Evolutionary conservation across 2,797 vertebrate genomes (phyloP).

Genomic region (Anableps anableps): DNA sequence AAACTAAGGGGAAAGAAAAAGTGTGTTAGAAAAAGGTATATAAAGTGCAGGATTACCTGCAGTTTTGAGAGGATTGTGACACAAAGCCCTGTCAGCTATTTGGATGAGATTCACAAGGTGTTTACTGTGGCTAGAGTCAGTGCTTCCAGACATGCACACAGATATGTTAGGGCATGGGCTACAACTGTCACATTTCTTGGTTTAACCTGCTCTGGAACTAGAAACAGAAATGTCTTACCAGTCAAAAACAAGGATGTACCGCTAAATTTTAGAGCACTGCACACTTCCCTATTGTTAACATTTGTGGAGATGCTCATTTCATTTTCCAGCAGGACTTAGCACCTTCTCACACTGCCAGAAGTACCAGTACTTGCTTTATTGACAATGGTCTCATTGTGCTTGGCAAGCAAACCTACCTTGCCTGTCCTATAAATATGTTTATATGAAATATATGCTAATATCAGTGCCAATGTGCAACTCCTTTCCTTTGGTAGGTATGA

Average conservation of each 20-base stretch:
- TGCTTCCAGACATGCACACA: no score
- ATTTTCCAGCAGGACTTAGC: no score
- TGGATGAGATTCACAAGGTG: not conserved
- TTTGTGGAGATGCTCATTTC: not conserved
- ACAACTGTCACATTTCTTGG: no score
- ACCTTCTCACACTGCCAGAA: no score
- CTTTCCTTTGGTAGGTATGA: no score
- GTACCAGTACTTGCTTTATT: not conserved
- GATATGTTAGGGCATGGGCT: no score
- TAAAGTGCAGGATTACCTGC: not conserved
- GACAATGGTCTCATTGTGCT: not conserved
- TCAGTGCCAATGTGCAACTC: no score
- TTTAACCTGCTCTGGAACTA: no score
- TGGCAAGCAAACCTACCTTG: constrained; percentile 19
- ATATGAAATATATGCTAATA: not conserved
- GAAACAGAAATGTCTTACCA: not conserved
- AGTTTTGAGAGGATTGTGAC: not conserved
- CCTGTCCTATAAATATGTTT: not conserved
- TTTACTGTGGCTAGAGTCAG: not conserved
- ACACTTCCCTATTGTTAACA: not conserved
- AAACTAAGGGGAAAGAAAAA: not conserved
- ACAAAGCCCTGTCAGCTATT: not conserved
- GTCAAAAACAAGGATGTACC: not conserved
- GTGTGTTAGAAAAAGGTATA: not conserved
- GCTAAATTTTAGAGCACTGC: not conserved